These are phyloP conservation scores for Phaonia tiefii DNA, from an alignment of 2,888 invertebrate species.

Conservation along the genomic window DNA sequence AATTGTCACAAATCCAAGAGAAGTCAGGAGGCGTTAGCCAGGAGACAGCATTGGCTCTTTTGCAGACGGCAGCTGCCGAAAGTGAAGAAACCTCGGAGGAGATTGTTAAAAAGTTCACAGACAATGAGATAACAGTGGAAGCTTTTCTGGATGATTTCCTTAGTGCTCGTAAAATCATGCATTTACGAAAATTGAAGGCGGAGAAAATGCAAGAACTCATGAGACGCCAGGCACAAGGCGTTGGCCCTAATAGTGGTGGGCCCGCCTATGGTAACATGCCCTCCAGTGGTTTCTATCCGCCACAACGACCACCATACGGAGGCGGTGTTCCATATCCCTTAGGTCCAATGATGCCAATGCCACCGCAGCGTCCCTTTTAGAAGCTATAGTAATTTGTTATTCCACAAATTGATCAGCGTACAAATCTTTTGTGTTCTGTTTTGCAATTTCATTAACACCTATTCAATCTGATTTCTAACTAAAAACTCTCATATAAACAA, in stretches of 20 bases:
- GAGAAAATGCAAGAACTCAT: conserved; percentile 94
- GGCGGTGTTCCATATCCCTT: conserved; percentile 78
- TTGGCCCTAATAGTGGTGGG: conserved; percentile 41
- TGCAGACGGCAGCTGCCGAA: conserved; percentile 95
- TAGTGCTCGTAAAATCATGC: conserved; percentile 87
- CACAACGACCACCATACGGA: conserved; percentile 56
- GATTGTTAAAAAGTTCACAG: conserved; percentile 89
- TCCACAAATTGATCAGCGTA: conserved; percentile 35
- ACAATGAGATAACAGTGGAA: conserved; percentile 86
- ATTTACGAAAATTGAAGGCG: conserved; percentile 92
- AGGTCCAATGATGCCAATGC: conserved; percentile 91
- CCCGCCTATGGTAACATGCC: conserved; percentile 75
- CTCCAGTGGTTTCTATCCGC: conserved; percentile 73
- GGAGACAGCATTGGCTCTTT: conserved; percentile 92
- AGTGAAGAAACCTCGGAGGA: conserved; percentile 96
- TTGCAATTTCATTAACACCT: conserved; percentile 17
- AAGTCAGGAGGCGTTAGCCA: conserved; percentile 89
- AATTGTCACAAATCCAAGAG: conserved; percentile 88
- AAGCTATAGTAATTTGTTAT: not conserved
- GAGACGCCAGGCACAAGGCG: conserved; percentile 72
- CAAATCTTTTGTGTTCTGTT: conserved; percentile 32
- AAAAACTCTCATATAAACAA: conserved; percentile 17
- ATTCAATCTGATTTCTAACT: not conserved
- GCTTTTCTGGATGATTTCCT: conserved; percentile 93
- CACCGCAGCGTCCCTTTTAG: conserved; percentile 87